phyloP scores from a whole-genome alignment of 2,797 vertebrate genomes.

The Poliocrania exsul region DNA sequence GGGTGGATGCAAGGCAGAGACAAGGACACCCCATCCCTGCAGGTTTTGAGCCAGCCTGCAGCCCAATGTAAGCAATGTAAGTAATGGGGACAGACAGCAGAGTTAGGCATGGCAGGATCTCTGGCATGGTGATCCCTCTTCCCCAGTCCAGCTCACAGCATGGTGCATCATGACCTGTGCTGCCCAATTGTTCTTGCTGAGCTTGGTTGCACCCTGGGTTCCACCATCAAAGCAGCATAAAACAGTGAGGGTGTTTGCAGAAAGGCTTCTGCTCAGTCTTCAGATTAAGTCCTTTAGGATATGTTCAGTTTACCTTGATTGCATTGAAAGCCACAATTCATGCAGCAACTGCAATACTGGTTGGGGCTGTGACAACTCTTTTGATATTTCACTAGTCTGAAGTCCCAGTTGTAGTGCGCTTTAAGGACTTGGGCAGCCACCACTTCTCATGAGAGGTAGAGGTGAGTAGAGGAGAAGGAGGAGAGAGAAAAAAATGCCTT shows the following conservation, averaged over 20 bases:
- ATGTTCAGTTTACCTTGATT: neutral
- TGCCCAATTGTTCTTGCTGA: neutral
- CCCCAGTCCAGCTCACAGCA: neutral
- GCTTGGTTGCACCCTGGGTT: neutral
- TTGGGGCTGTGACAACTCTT: neutral
- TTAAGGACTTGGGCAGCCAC: neutral
- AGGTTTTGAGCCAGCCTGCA: neutral
- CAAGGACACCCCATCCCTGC: neutral
- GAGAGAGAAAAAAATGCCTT: neutral
- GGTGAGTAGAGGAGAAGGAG: neutral
- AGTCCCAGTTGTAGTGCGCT: neutral
- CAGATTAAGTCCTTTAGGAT: neutral
- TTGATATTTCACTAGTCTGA: neutral
- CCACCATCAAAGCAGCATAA: neutral
- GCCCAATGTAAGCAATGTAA: neutral
- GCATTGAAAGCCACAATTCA: neutral
- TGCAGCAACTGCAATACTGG: neutral
- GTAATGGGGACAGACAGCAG: neutral
- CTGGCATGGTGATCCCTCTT: neutral
- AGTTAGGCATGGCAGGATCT: rapidly evolving
- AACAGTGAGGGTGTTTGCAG: neutral
- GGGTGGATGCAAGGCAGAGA: neutral
- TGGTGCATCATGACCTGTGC: neutral
- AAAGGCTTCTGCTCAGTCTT: neutral
- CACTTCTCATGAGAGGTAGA: neutral